Percentiles rank a stretch among this genome's conserved stretches.
These are phyloP conservation scores for Lerema accius DNA, from an alignment of 1,140 invertebrate species.

Conservation along the genomic window DNA sequence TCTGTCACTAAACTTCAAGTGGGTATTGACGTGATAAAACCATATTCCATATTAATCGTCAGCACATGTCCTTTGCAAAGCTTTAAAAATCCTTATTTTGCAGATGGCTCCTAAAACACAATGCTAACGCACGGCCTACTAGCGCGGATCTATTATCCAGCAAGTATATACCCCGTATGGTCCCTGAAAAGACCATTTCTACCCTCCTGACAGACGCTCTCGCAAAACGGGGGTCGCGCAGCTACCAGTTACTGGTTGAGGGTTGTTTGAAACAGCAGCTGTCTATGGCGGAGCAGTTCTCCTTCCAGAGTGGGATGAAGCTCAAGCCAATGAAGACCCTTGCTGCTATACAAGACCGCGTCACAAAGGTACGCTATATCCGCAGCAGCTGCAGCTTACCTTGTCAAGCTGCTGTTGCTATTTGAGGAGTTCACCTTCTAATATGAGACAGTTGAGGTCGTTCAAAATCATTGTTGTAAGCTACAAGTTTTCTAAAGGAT, in stretches of 20 bases:
- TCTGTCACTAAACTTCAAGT: too few species aligned
- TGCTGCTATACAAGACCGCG: slow-evolving; percentile 46
- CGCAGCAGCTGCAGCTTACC: background rate
- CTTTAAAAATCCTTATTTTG: too few species aligned
- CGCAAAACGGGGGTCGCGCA: slow-evolving; percentile 46
- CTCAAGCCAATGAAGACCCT: slow-evolving; percentile 45
- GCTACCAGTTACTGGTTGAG: slow-evolving; percentile 53
- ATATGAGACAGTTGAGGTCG: too few species aligned
- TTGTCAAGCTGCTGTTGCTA: too few species aligned
- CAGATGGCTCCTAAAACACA: slow-evolving; percentile 93
- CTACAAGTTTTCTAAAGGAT: too few species aligned
- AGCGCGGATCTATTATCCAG: slow-evolving; percentile 93
- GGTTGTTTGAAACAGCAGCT: slow-evolving; percentile 61
- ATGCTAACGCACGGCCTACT: slow-evolving; percentile 91
- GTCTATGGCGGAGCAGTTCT: slow-evolving; percentile 58
- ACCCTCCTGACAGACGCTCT: slow-evolving; percentile 85
- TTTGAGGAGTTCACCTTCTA: too few species aligned
- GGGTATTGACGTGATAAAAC: too few species aligned
- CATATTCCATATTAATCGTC: too few species aligned
- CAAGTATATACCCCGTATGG: slow-evolving; percentile 90
- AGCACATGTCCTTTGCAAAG: too few species aligned
- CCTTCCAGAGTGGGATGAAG: slow-evolving; percentile 57
- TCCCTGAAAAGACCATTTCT: slow-evolving; percentile 91
- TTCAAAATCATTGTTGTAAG: too few species aligned
- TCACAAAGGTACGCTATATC: slow-evolving; percentile 49